Evolutionary conservation across 1,140 invertebrate genomes (phyloP).

Genomic region (Drosophila hydei): DNA sequence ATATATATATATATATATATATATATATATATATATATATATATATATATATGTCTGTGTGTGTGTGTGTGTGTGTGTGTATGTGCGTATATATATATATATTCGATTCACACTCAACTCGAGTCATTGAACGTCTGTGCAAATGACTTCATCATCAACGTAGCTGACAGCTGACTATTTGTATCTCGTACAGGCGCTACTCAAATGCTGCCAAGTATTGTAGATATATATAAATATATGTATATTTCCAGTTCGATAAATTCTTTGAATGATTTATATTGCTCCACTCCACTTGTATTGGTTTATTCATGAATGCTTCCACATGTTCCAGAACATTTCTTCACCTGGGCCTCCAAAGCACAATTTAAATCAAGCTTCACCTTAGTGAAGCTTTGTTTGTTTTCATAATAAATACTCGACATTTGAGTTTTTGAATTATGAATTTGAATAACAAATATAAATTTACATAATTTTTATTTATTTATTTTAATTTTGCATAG

Average conservation of each 20-base stretch:
- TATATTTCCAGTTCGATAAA: constrained; percentile 12
- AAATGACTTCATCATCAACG: constrained; percentile 68
- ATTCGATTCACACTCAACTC: constrained; percentile 35
- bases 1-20: constrained; percentile 14
- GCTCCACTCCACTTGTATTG: not conserved
- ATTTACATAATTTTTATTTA: no score
- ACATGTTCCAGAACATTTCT: constrained; percentile 5
- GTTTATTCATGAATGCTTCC: constrained; percentile 3
- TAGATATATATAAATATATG: constrained; percentile 1
- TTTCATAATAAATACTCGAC: not conserved
- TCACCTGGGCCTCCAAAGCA: not conserved
- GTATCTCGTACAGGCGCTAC: constrained; percentile 24
- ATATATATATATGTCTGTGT: constrained; percentile 31
- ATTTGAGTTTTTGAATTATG: no score
- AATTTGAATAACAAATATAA: no score
- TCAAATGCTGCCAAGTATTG: constrained; percentile 41
- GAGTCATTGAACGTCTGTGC: constrained; percentile 69
- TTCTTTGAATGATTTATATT: constrained; percentile 6
- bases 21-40: constrained; percentile 35
- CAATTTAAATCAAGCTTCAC: not conserved
- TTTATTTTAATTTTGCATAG: no score
- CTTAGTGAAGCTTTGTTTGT: not conserved
- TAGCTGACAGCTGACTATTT: constrained; percentile 49
- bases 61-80: no score
- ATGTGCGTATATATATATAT: constrained; percentile 23